These are phyloP conservation scores for Silurus glanis DNA, from an alignment of 2,113 vertebrate genomes.

Conservation along the genomic window DNA sequence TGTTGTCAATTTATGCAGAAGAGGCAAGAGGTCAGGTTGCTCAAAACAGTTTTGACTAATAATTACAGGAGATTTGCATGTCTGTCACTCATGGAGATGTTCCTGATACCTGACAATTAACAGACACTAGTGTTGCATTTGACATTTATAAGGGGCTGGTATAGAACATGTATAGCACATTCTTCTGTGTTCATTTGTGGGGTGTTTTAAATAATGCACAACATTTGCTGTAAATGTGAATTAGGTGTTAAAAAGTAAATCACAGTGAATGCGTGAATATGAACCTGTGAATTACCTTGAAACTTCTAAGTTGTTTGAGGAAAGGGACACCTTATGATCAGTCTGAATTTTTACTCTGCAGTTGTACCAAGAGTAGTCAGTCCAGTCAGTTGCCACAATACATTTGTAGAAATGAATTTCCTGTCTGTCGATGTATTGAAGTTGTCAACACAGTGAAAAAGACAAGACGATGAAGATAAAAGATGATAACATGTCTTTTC, in stretches of 20 bases:
- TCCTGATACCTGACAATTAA: neutral
- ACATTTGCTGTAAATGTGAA: neutral
- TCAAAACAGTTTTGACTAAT: neutral
- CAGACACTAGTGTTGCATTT: neutral
- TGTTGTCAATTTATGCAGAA: neutral
- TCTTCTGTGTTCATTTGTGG: neutral
- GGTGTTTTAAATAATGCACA: neutral
- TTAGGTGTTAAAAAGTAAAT: neutral
- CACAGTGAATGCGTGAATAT: neutral
- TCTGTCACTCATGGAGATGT: neutral
- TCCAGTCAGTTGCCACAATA: slow-evolving; percentile 11
- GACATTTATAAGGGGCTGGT: neutral
- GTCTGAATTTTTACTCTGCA: neutral
- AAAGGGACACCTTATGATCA: neutral
- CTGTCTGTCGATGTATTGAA: neutral
- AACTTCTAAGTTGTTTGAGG: neutral
- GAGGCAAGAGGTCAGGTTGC: neutral
- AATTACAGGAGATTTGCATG: neutral
- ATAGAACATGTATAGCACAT: neutral
- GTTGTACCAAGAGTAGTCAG: slow-evolving; percentile 1
- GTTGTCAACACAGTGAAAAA: neutral
- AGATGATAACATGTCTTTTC: neutral
- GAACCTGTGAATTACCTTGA: neutral
- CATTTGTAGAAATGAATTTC: neutral
- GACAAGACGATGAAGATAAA: neutral